A percentile compares a stretch with the other conserved stretches of the same genome.
Evolutionary conservation across 2,113 vertebrate genomes (phyloP).

Genomic region (Mandrillus leucophaeus): DNA sequence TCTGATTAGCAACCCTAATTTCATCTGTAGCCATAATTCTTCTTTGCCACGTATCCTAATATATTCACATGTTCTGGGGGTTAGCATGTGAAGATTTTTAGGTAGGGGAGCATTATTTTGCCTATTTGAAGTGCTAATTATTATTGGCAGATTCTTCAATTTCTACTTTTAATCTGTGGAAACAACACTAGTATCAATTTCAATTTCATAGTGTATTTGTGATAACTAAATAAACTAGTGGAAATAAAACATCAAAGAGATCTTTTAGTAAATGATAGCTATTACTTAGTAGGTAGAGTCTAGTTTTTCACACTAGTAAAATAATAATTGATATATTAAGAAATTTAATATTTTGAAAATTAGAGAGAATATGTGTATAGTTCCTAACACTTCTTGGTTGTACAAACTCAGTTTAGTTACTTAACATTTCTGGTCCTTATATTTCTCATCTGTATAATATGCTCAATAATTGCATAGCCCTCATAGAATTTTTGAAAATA

Average conservation of each 20-base stretch:
- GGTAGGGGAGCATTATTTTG: background rate
- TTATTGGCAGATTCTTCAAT: background rate
- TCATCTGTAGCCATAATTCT: background rate
- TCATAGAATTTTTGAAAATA: background rate
- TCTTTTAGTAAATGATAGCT: background rate
- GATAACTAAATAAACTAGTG: background rate
- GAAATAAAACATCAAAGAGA: background rate
- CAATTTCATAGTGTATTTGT: background rate
- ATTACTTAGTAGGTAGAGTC: background rate
- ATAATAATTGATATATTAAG: background rate
- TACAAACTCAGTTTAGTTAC: background rate
- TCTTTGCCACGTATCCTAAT: background rate
- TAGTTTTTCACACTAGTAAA: background rate
- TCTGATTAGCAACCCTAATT: background rate
- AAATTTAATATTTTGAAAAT: conserved; percentile 14
- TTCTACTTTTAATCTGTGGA: background rate
- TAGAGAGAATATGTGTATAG: background rate
- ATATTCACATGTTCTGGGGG: background rate
- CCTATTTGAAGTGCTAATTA: background rate
- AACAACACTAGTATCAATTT: background rate
- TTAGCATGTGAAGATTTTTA: background rate
- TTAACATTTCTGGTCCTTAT: background rate
- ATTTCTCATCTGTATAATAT: background rate
- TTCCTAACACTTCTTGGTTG: background rate
- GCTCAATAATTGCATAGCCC: background rate